Percentiles rank a stretch among this genome's conserved stretches.
Evolutionary conservation across 1,140 invertebrate species (phyloP).

Genomic region (Anoplolepis gracilipes): DNA sequence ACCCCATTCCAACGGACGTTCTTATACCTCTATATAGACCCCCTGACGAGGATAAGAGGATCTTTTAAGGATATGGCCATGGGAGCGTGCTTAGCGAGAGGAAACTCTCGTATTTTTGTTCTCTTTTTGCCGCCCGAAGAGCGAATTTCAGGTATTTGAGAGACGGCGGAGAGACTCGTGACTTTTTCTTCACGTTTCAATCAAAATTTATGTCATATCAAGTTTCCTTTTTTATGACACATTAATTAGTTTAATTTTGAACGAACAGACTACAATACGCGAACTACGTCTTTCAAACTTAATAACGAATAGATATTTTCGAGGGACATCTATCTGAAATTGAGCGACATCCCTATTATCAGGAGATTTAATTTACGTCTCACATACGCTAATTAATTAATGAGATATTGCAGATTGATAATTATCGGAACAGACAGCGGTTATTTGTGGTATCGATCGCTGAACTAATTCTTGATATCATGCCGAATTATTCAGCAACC

Average conservation of each 20-base stretch:
- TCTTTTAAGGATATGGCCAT: constrained; percentile 60
- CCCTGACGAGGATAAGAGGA: constrained; percentile 65
- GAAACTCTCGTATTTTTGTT: constrained; percentile 38
- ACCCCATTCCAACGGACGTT: constrained; percentile 52
- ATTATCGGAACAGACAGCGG: not conserved
- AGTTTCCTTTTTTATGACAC: not conserved
- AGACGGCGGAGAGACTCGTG: constrained; percentile 7
- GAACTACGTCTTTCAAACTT: not conserved
- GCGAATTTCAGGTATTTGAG: constrained; percentile 53
- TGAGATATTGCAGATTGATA: constrained; percentile 11
- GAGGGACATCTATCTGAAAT: not conserved
- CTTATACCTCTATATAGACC: constrained; percentile 52
- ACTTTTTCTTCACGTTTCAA: not conserved
- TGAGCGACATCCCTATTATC: not conserved
- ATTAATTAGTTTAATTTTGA: not conserved
- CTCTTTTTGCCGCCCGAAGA: constrained; percentile 22
- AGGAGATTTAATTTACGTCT: not conserved
- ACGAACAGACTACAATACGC: not conserved
- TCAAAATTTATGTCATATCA: constrained; percentile 3
- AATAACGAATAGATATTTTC: constrained; percentile 13
- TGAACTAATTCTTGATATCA: constrained; percentile 24
- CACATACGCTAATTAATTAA: constrained; percentile 14
- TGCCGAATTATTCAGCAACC: constrained; percentile 45
- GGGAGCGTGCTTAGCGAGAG: constrained; percentile 28
- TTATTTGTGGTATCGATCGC: constrained; percentile 27